These are phyloP conservation scores for Gnatocerus cornutus DNA, from an alignment of 2,888 invertebrate species.

Conservation along the genomic window DNA sequence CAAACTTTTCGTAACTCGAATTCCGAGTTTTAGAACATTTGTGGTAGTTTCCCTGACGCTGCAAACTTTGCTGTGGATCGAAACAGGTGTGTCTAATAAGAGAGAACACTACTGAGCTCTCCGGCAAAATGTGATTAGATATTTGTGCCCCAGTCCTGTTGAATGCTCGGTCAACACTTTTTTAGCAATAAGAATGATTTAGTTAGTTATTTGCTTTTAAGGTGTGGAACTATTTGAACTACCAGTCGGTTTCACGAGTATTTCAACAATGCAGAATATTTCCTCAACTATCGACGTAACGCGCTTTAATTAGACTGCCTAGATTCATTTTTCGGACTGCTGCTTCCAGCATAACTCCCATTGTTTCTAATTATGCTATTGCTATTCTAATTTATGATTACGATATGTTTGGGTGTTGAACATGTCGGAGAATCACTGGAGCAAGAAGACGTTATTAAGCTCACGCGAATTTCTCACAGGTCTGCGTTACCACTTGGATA, in stretches of 20 bases:
- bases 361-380: conserved; percentile 18
- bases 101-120: conserved; percentile 3
- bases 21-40: conserved; percentile 16
- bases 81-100: conserved; percentile 19
- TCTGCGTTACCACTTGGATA: conserved; percentile 7
- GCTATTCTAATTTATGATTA: conserved; percentile 31
- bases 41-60: conserved; percentile 1
- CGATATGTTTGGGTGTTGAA: conserved; percentile 25
- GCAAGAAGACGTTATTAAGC: conserved; percentile 33
- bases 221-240: conserved; percentile 4
- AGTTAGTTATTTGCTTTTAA: not conserved
- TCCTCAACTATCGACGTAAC: not conserved
- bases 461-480: conserved; percentile 39
- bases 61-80: conserved; percentile 8
- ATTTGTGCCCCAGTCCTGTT: conserved; percentile 20
- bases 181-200: conserved; percentile 17
- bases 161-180: not conserved
- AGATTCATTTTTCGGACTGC: conserved; percentile 4
- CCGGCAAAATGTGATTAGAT: conserved; percentile 11
- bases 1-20: conserved; percentile 5
- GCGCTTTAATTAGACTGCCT: not conserved
- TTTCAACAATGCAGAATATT: conserved; percentile 5
- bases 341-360: not conserved
- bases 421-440: conserved; percentile 33
- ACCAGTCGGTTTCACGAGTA: not conserved